These are phyloP conservation scores for Lepidothrix coronata DNA, from an alignment of 2,113 vertebrate genomes.

Conservation along the genomic window DNA sequence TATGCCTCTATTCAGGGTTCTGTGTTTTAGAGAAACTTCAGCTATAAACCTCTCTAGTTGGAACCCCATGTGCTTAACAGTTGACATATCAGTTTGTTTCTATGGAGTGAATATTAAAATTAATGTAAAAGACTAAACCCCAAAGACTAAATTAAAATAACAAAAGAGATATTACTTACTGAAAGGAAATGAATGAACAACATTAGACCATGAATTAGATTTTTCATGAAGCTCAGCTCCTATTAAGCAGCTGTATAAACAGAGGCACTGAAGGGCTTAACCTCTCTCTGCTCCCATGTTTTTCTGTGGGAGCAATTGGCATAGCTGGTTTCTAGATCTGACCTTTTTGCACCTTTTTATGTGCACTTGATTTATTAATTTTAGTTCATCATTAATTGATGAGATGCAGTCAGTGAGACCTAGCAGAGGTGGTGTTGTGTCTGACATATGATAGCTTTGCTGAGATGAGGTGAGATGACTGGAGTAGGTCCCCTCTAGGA, in stretches of 20 bases:
- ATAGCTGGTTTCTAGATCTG: not conserved
- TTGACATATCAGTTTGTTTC: not conserved
- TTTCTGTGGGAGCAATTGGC: not conserved
- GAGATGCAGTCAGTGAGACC: not conserved
- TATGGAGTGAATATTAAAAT: not conserved
- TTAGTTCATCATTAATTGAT: not conserved
- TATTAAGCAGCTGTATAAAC: not conserved
- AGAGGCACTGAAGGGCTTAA: not conserved
- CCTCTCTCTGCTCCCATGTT: not conserved
- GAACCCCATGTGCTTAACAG: not conserved
- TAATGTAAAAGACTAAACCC: not conserved
- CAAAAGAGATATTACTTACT: not conserved
- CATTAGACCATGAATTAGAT: not conserved
- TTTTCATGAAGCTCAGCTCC: not conserved
- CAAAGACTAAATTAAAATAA: constrained; percentile 3
- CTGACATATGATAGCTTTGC: rapidly evolving
- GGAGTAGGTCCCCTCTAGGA: not conserved
- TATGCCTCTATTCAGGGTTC: not conserved
- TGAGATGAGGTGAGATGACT: not conserved
- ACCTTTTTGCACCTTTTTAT: not conserved
- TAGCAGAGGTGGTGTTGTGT: not conserved
- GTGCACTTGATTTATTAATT: not conserved
- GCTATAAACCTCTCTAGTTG: not conserved
- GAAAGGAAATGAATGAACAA: not conserved
- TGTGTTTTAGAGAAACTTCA: not conserved